Evolutionary conservation across 2,888 invertebrate species (phyloP).

Genomic region (Lasioglossum morio): DNA sequence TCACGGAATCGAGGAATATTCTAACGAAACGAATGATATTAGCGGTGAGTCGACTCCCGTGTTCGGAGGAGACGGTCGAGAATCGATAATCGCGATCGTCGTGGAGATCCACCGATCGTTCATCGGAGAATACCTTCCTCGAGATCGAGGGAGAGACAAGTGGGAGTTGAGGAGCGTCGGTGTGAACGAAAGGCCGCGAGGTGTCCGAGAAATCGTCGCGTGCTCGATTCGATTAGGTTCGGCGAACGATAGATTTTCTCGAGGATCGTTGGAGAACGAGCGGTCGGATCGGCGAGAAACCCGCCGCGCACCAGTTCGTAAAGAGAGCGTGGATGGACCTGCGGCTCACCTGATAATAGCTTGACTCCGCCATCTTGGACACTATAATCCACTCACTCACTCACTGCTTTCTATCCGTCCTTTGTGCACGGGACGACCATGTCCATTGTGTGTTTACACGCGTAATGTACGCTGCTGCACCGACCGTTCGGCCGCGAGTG

Average conservation of each 20-base stretch:
- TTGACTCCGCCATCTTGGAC: constrained; percentile 88
- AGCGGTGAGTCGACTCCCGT: background rate
- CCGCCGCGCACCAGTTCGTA: constrained; percentile 65
- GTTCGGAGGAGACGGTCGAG: background rate
- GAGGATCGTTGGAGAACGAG: constrained; percentile 58
- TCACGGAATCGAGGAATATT: background rate
- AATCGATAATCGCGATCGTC: constrained; percentile 30
- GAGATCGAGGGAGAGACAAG: constrained; percentile 38
- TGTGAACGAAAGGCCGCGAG: constrained; percentile 9
- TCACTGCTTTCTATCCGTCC: constrained; percentile 81
- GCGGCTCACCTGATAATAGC: constrained; percentile 88
- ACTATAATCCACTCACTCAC: constrained; percentile 76
- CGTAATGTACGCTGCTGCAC: constrained; percentile 52
- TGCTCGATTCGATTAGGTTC: constrained; percentile 26
- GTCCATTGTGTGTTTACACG: constrained; percentile 77
- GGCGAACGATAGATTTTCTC: constrained; percentile 47
- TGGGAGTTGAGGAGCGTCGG: constrained; percentile 53
- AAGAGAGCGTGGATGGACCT: constrained; percentile 69
- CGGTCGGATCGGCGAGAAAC: constrained; percentile 52
- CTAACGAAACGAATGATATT: background rate
- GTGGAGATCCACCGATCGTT: constrained; percentile 41
- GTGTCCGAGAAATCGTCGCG: background rate
- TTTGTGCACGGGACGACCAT: constrained; percentile 77
- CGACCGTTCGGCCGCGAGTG: constrained; percentile 32
- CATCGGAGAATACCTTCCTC: constrained; percentile 26